phyloP scores from a whole-genome alignment of 1,140 invertebrate species.

The Elymnias hypermnestra region DNA sequence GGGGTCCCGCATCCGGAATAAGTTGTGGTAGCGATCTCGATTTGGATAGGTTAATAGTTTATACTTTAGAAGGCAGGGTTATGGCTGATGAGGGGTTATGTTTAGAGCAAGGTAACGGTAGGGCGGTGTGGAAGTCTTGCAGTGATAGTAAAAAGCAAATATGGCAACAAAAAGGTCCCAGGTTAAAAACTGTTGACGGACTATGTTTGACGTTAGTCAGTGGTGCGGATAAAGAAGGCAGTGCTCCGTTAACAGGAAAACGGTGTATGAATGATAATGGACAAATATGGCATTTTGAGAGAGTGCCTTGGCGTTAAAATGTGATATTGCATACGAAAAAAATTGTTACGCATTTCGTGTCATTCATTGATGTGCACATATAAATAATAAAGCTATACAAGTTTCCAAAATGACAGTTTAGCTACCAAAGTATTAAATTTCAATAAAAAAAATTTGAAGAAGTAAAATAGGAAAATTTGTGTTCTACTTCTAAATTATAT shows the following conservation, averaged over 20 bases:
- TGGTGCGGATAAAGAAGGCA: conserved; percentile 32
- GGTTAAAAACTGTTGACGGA: conserved; percentile 48
- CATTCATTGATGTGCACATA: too few species aligned
- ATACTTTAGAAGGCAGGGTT: conserved; percentile 51
- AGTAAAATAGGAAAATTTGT: too few species aligned
- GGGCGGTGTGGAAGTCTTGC: conserved; percentile 60
- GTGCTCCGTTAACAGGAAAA: conserved; percentile 43
- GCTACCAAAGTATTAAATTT: too few species aligned
- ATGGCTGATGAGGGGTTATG: conserved; percentile 66
- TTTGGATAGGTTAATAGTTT: conserved; percentile 51
- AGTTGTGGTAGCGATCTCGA: conserved; percentile 41
- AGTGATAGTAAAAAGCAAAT: conserved; percentile 54
- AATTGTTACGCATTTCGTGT: too few species aligned
- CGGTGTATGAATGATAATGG: conserved; percentile 40
- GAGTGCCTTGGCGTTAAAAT: conserved; percentile 66
- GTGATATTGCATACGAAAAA: too few species aligned
- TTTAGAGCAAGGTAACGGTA: conserved; percentile 53
- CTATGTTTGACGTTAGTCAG: conserved; percentile 46
- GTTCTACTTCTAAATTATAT: too few species aligned
- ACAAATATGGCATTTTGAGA: conserved; percentile 69
- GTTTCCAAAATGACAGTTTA: too few species aligned
- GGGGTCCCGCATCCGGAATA: conserved; percentile 46
- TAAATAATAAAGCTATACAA: too few species aligned
- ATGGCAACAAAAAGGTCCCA: conserved; percentile 59
- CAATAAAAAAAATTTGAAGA: too few species aligned